phyloP scores from a whole-genome alignment of 2,113 vertebrate genomes.

The Crotalus horridus region DNA sequence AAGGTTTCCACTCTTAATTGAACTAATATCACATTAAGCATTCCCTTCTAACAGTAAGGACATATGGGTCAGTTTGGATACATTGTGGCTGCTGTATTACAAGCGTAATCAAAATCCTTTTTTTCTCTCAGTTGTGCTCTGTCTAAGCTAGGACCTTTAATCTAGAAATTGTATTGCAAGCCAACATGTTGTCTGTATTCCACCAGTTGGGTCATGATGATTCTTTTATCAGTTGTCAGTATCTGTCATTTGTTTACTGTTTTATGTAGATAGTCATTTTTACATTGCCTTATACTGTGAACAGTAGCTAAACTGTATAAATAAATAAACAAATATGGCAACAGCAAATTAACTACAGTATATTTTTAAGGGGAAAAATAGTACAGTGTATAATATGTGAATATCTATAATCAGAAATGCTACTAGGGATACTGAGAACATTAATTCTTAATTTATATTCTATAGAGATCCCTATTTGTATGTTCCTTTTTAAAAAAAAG shows the following conservation, averaged over 20 bases:
- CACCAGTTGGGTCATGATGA: not conserved
- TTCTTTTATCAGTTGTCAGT: not conserved
- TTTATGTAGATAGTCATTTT: not conserved
- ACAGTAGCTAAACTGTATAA: not conserved
- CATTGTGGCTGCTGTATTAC: not conserved
- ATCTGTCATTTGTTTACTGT: not conserved
- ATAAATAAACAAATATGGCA: not conserved
- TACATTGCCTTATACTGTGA: not conserved
- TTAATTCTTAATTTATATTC: not conserved
- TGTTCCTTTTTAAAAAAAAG: not conserved
- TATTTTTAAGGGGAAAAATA: not conserved
- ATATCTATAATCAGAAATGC: not conserved
- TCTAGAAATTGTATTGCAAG: not conserved
- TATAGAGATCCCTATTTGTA: too few relatives aligned
- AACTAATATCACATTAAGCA: not conserved
- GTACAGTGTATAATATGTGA: accelerated
- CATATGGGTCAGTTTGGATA: not conserved
- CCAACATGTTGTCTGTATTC: not conserved
- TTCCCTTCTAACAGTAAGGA: not conserved
- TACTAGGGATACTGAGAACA: not conserved
- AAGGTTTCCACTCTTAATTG: not conserved
- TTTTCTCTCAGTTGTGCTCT: not conserved
- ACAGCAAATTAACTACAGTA: not conserved
- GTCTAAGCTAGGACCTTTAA: not conserved
- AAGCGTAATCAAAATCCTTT: not conserved